Evolutionary conservation across 2,888 invertebrate species (phyloP).

Genomic region (Tachina fera): DNA sequence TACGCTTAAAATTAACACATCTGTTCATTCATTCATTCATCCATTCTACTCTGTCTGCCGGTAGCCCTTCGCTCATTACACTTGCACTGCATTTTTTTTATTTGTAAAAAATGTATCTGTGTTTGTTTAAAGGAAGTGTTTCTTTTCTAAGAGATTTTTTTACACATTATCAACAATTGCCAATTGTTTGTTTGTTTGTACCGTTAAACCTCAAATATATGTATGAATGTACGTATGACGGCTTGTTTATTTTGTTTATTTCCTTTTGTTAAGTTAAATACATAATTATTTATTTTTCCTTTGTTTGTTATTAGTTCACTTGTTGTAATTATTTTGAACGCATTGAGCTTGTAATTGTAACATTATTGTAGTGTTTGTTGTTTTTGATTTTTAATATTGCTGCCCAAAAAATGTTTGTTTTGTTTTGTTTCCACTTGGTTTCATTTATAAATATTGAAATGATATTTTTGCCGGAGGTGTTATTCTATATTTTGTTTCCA

Average conservation of each 20-base stretch:
- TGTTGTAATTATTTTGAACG: conserved; percentile 59
- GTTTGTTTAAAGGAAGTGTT: conserved; percentile 61
- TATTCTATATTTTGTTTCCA: conserved; percentile 20
- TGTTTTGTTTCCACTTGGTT: not conserved
- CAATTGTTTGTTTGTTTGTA: conserved; percentile 6
- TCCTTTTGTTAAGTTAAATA: conserved; percentile 28
- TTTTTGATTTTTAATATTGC: conserved; percentile 30
- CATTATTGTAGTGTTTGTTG: conserved; percentile 36
- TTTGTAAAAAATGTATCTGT: not conserved
- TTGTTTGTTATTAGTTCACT: conserved; percentile 47
- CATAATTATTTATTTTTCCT: conserved; percentile 30
- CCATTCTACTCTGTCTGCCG: conserved; percentile 75
- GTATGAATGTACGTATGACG: not conserved
- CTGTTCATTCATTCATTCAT: conserved; percentile 83
- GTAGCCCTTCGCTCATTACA: conserved; percentile 53
- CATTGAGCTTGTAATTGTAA: conserved; percentile 49
- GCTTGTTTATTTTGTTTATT: conserved; percentile 39
- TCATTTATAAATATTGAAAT: conserved; percentile 21
- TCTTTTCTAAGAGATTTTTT: conserved; percentile 35
- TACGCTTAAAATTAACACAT: conserved; percentile 82
- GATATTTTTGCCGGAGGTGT: conserved; percentile 40
- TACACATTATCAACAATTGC: conserved; percentile 50
- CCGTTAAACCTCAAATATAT: conserved; percentile 53
- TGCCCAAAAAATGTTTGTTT: conserved; percentile 24
- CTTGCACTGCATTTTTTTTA: conserved; percentile 66